Evolutionary conservation across 1,140 invertebrate genomes (phyloP).

Genomic region (Pararge aegeria): DNA sequence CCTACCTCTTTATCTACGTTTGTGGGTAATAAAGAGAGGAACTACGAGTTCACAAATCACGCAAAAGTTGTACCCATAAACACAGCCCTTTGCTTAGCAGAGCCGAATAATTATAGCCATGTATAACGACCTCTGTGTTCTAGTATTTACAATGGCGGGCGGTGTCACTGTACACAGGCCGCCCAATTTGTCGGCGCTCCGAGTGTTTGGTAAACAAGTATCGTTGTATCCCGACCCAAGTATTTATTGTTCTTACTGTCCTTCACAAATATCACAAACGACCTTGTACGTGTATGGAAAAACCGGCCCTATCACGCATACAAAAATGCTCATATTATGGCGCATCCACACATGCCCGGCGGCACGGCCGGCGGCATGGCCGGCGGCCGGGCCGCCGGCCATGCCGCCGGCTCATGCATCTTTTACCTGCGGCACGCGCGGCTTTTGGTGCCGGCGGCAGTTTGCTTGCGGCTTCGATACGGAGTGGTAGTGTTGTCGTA

Average conservation of each 20-base stretch:
- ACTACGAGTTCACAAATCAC: constrained; percentile 3
- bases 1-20: neutral
- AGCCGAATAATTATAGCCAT: constrained; percentile 25
- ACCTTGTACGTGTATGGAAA: constrained; percentile 14
- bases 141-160: constrained; percentile 27
- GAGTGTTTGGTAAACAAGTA: constrained; percentile 50
- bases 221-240: constrained; percentile 27
- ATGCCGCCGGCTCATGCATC: too few species aligned
- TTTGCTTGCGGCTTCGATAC: too few species aligned
- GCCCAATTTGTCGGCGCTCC: constrained; percentile 39
- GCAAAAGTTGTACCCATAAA: constrained; percentile 6
- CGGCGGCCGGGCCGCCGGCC: too few species aligned
- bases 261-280: constrained; percentile 13
- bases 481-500: too few species aligned
- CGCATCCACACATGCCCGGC: too few species aligned
- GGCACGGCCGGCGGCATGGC: too few species aligned
- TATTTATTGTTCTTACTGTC: constrained; percentile 45
- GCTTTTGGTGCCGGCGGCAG: too few species aligned
- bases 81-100: constrained; percentile 13
- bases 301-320: constrained; percentile 14
- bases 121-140: constrained; percentile 12
- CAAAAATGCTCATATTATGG: too few species aligned
- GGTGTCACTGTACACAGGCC: constrained; percentile 30
- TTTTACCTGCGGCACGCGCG: too few species aligned
- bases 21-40: neutral